These are phyloP conservation scores for Drosophila bunnanda DNA, from an alignment of 2,888 invertebrate species.

Conservation along the genomic window DNA sequence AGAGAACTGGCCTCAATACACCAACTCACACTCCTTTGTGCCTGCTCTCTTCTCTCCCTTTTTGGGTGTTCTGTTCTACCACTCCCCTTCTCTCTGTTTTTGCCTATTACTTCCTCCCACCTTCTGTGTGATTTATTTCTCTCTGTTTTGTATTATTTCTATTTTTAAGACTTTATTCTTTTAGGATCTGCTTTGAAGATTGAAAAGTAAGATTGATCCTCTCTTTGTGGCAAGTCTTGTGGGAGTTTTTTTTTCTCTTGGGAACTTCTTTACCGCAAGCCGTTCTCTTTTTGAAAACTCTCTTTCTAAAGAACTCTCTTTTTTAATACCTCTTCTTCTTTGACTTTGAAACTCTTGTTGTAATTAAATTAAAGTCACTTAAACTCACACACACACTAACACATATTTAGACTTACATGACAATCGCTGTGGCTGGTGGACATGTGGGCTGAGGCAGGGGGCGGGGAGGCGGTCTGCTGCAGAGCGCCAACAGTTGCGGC, in stretches of 20 bases:
- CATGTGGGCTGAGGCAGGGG: constrained; percentile 24
- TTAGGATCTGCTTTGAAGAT: background rate
- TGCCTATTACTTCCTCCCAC: background rate
- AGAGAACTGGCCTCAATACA: constrained; percentile 8
- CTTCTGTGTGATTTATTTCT: background rate
- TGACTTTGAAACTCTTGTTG: constrained; percentile 19
- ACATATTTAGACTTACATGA: constrained; percentile 62
- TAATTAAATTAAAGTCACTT: constrained; percentile 56
- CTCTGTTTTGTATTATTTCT: background rate
- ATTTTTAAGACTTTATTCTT: background rate
- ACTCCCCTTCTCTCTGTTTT: constrained; percentile 3
- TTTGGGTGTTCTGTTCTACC: background rate
- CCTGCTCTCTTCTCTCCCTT: background rate
- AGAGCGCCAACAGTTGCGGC: constrained; percentile 65
- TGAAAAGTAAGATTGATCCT: background rate
- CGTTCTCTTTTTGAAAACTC: background rate
- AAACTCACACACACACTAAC: background rate
- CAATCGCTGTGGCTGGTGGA: constrained; percentile 46
- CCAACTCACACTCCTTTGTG: constrained; percentile 6
- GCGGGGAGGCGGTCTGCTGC: constrained; percentile 49
- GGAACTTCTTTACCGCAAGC: background rate
- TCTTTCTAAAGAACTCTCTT: background rate
- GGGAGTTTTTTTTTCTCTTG: background rate
- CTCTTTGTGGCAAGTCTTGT: background rate
- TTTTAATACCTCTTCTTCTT: background rate